These are phyloP conservation scores for Palythoa caribaeorum DNA, from an alignment of 92 coral and sea anemone genomes.

Conservation along the genomic window DNA sequence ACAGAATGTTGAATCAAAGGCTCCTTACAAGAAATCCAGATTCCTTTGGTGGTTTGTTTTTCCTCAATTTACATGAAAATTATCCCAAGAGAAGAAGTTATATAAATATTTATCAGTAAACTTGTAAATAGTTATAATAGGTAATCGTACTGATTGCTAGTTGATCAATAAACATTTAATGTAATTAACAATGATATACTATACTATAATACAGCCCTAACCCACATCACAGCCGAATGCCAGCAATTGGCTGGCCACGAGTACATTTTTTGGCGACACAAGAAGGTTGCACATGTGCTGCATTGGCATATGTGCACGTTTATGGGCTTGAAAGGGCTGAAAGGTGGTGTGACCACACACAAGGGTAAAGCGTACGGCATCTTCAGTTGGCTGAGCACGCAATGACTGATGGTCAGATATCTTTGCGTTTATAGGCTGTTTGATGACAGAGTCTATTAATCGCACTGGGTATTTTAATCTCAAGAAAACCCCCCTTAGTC, in stretches of 20 bases:
- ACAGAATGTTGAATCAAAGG: background rate
- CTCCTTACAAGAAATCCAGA: background rate
- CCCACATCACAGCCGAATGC: too few relatives aligned
- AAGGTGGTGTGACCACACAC: too few relatives aligned
- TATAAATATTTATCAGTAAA: background rate
- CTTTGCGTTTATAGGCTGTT: background rate
- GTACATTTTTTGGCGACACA: too few relatives aligned
- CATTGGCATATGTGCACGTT: too few relatives aligned
- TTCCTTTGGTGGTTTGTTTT: background rate
- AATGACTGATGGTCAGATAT: background rate
- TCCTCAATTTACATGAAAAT: background rate
- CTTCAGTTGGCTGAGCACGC: background rate
- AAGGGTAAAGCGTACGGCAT: background rate
- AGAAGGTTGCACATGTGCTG: too few relatives aligned
- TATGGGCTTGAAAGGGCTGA: too few relatives aligned
- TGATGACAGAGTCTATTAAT: background rate
- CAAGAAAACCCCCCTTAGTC: background rate
- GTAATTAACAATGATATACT: too few relatives aligned
- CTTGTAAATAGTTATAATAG: background rate
- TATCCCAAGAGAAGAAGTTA: background rate
- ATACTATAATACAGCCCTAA: too few relatives aligned
- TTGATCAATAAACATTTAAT: background rate
- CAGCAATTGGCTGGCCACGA: too few relatives aligned
- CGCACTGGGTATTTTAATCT: background rate
- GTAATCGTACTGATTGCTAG: background rate